A percentile compares a stretch with the other conserved stretches of the same genome.
phyloP scores from a whole-genome alignment of 2,797 vertebrate species.

The Silurus lanzhouensis region DNA sequence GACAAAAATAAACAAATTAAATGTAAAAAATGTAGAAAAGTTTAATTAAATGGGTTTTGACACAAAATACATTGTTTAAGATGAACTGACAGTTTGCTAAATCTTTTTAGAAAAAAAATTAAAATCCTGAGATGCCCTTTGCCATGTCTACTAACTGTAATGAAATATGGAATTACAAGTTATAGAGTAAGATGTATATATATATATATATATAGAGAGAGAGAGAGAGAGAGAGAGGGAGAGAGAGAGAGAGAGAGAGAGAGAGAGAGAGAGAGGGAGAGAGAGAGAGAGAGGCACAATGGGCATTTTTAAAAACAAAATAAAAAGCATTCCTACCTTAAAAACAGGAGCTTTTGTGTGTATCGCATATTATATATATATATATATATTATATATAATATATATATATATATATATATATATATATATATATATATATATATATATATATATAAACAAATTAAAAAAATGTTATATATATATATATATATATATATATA shows the following conservation, averaged over 20 bases:
- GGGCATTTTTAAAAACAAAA: slow-evolving; percentile 67
- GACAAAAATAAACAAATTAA: slow-evolving; percentile 89
- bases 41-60: slow-evolving; percentile 72
- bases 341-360: slow-evolving; percentile 68
- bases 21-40: slow-evolving; percentile 67
- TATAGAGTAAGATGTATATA: slow-evolving; percentile 65
- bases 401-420: too few species aligned
- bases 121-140: slow-evolving; percentile 78
- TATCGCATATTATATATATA: slow-evolving; percentile 57
- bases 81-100: slow-evolving; percentile 66
- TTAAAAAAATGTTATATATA: too few species aligned
- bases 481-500: too few species aligned
- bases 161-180: not conserved
- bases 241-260: too few species aligned
- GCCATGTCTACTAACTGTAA: slow-evolving; percentile 56
- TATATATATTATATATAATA: too few species aligned
- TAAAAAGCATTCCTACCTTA: slow-evolving; percentile 89
- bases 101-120: slow-evolving; percentile 63
- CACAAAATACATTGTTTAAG: slow-evolving; percentile 64
- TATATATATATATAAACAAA: too few species aligned
- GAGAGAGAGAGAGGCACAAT: too few species aligned
- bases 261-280: too few species aligned
- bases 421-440: too few species aligned
- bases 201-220: slow-evolving; percentile 62
- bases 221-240: too few species aligned